A percentile compares a stretch with the other conserved stretches of the same genome.
Conservation (phyloP, 1,140 invertebrate species). For the Elymnias hypermnestra region DNA sequence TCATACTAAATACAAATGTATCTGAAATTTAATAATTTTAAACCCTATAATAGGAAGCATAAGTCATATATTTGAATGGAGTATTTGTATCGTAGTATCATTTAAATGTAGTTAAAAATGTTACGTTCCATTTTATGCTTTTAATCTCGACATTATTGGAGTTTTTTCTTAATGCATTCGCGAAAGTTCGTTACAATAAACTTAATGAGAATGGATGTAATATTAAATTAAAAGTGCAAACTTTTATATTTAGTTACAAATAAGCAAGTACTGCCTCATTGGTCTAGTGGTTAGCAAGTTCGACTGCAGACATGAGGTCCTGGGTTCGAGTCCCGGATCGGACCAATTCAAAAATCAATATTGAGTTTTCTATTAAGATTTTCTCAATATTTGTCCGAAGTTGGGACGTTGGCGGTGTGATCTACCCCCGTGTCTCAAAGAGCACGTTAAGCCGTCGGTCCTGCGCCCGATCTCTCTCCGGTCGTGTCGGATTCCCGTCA, state of each 20-base stretch:
- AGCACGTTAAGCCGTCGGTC: too few relatives aligned
- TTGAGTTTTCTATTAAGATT: too few relatives aligned
- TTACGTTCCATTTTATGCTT: constrained; percentile 7
- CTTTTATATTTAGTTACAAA: background rate
- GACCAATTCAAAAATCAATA: too few relatives aligned
- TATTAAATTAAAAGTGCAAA: constrained; percentile 2
- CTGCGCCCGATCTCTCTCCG: too few relatives aligned
- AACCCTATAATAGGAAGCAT: background rate
- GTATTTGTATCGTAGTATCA: background rate
- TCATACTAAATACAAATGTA: constrained; percentile 5
- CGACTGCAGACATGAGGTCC: too few relatives aligned
- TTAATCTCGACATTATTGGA: constrained; percentile 7
- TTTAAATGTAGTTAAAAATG: constrained; percentile 4
- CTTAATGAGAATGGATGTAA: background rate
- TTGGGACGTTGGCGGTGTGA: too few relatives aligned
- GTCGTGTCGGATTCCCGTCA: too few relatives aligned
- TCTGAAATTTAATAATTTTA: constrained; percentile 6
- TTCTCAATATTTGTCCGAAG: too few relatives aligned
- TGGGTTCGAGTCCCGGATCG: too few relatives aligned
- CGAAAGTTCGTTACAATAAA: background rate
- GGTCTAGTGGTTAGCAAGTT: too few relatives aligned
- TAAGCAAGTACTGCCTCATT: too few relatives aligned
- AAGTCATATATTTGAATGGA: constrained; percentile 4
- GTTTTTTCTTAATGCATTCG: constrained; percentile 1
- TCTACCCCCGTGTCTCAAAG: too few relatives aligned